Conservation (phyloP, 1,140 invertebrate species). For the Hydropsyche tenuis region DNA sequence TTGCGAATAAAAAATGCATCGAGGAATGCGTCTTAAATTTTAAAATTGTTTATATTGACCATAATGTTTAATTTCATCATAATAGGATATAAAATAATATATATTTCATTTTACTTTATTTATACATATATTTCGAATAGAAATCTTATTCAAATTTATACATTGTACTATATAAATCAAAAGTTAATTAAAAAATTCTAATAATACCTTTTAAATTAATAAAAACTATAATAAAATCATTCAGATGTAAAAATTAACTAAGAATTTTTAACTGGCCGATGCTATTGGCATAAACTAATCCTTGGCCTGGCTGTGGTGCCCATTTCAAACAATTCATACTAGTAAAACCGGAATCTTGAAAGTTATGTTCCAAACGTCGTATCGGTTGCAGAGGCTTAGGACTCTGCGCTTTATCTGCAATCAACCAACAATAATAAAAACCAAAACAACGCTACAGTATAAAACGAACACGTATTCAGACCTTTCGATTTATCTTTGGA, state of each 20-base stretch:
- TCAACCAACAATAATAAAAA: not conserved
- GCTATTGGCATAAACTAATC: constrained; percentile 85
- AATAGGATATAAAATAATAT: too few species aligned
- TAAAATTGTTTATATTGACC: too few species aligned
- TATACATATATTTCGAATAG: too few species aligned
- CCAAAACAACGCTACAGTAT: not conserved
- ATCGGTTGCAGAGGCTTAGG: constrained; percentile 63
- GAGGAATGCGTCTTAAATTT: too few species aligned
- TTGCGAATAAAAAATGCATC: too few species aligned
- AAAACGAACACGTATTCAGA: not conserved
- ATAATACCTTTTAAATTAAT: too few species aligned
- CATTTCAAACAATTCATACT: constrained; percentile 86
- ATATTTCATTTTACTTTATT: too few species aligned
- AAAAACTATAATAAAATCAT: not conserved
- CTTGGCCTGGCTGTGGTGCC: constrained; percentile 81
- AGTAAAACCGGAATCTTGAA: constrained; percentile 66
- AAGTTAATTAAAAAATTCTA: too few species aligned
- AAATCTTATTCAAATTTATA: too few species aligned
- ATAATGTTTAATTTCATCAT: too few species aligned
- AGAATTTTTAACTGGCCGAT: constrained; percentile 80
- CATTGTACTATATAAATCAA: too few species aligned
- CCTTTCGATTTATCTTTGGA: constrained; percentile 50
- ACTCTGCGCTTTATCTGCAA: constrained; percentile 50
- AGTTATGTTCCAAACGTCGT: constrained; percentile 69
- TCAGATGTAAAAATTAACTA: constrained; percentile 60